Evolutionary conservation across 2,797 vertebrate genomes (phyloP).

Genomic region (Cheirogaleus major): DNA sequence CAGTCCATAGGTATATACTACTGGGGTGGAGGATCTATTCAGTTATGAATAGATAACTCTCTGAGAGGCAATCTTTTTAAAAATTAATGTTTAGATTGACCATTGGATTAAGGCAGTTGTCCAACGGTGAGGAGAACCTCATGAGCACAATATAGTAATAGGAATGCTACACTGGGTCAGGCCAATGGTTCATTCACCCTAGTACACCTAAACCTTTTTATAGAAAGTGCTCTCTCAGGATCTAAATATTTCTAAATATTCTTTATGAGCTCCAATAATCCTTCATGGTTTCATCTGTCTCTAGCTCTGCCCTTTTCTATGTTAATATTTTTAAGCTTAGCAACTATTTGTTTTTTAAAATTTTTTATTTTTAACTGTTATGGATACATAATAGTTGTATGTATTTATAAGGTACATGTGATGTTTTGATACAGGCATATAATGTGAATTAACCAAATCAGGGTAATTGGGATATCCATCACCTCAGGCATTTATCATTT

Average conservation of each 20-base stretch:
- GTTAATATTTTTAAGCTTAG: neutral
- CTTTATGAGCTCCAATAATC: neutral
- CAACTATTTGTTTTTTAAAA: too few species aligned
- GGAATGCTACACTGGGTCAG: neutral
- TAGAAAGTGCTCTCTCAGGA: neutral
- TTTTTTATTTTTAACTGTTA: too few species aligned
- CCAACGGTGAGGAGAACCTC: neutral
- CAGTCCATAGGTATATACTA: neutral
- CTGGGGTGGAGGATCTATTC: neutral
- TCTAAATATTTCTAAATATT: constrained; percentile 17
- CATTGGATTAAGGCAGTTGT: neutral
- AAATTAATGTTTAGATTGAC: constrained; percentile 21
- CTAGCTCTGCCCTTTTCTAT: neutral
- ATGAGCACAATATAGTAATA: neutral
- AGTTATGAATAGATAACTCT: neutral
- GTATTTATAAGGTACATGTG: too few species aligned
- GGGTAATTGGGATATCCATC: too few species aligned
- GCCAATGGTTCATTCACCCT: neutral
- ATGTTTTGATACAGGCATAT: too few species aligned
- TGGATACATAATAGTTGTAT: too few species aligned
- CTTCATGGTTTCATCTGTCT: neutral
- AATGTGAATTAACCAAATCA: too few species aligned
- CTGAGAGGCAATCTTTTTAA: neutral
- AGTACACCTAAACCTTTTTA: neutral
- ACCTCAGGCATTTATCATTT: neutral